Evolutionary conservation across 2,888 invertebrate genomes (phyloP).

Genomic region (Neocrepidodera transversa): DNA sequence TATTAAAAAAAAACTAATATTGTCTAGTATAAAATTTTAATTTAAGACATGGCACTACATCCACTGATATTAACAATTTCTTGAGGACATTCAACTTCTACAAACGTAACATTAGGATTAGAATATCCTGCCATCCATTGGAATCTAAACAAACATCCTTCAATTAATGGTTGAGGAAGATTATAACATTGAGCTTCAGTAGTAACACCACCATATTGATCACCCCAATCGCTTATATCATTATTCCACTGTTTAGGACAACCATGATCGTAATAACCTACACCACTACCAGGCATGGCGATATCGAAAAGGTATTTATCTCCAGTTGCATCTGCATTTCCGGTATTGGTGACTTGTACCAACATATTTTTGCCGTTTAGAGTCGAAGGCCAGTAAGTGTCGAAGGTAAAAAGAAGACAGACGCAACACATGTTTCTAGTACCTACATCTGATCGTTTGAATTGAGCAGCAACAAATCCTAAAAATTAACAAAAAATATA

Average conservation of each 20-base stretch:
- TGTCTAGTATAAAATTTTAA: too few species aligned
- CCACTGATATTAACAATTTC: slow-evolving; percentile 17
- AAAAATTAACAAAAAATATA: background rate
- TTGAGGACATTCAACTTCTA: slow-evolving; percentile 27
- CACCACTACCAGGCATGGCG: slow-evolving; percentile 12
- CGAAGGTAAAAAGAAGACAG: background rate
- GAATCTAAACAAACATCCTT: slow-evolving; percentile 40
- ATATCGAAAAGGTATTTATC: slow-evolving; percentile 2
- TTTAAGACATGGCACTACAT: slow-evolving; percentile 22
- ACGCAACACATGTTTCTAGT: background rate
- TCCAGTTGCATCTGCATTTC: background rate
- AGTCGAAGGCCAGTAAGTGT: background rate
- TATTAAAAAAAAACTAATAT: too few species aligned
- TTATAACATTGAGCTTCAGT: slow-evolving; percentile 37
- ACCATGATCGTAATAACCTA: background rate
- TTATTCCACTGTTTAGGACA: slow-evolving; percentile 8
- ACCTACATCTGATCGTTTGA: background rate
- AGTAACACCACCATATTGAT: background rate
- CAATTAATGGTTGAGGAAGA: slow-evolving; percentile 35
- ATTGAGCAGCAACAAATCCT: slow-evolving; percentile 2
- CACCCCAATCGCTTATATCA: background rate
- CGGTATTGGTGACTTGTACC: slow-evolving; percentile 8
- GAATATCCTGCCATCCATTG: slow-evolving; percentile 25
- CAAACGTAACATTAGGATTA: slow-evolving; percentile 21
- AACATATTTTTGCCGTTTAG: slow-evolving; percentile 1